A percentile compares a stretch with the other conserved stretches of the same genome.
Evolutionary conservation across 1,140 invertebrate species (phyloP).

Genomic region (Drosophila navojoa): DNA sequence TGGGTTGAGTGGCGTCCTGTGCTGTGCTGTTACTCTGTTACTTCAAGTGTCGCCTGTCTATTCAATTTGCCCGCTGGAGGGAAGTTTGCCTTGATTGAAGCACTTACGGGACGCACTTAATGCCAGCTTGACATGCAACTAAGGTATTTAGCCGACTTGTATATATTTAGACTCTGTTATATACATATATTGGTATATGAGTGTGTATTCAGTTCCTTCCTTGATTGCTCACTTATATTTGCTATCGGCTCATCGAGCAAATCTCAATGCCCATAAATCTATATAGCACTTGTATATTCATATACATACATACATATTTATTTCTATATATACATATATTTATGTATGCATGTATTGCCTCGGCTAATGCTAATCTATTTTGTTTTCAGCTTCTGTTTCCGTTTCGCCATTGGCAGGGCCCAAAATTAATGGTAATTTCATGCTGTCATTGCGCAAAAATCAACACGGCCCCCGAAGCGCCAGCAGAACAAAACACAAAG

Average conservation of each 20-base stretch:
- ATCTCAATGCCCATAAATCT: conserved; percentile 12
- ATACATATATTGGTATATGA: not conserved
- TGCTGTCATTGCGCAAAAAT: conserved; percentile 53
- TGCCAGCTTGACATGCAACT: conserved; percentile 60
- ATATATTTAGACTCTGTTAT: not conserved
- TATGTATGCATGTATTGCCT: conserved; percentile 17
- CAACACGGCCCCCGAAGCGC: conserved; percentile 42
- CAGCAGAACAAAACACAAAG: conserved; percentile 47
- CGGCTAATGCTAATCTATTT: conserved; percentile 44
- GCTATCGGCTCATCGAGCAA: not conserved
- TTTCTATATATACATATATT: conserved; percentile 6
- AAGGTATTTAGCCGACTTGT: conserved; percentile 27
- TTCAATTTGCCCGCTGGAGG: conserved; percentile 40
- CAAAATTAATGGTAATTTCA: conserved; percentile 59
- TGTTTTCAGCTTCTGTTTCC: conserved; percentile 33
- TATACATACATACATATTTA: not conserved
- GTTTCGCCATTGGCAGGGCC: conserved; percentile 30
- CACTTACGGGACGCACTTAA: conserved; percentile 45
- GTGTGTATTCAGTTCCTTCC: too few relatives aligned
- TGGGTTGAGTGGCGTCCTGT: too few relatives aligned
- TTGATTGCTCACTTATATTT: not conserved
- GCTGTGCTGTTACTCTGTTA: conserved; percentile 2
- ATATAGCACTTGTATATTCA: not conserved
- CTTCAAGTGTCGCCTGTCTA: conserved; percentile 37
- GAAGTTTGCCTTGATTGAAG: conserved; percentile 29